Base-by-base conservation (phyloP, 2,113 vertebrate species). In the Chlorodrepanis virens region DNA sequence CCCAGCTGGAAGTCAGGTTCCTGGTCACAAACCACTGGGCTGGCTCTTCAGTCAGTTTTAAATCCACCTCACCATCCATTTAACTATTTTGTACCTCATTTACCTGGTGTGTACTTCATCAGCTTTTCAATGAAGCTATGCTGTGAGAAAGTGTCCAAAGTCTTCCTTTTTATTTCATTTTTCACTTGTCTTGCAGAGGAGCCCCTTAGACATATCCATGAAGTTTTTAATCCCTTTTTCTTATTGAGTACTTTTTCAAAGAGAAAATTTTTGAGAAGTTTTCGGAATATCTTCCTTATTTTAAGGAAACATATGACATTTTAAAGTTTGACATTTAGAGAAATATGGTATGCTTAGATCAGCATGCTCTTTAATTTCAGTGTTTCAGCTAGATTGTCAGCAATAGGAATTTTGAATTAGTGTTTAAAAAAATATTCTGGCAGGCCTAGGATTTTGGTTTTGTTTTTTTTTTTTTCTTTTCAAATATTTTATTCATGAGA, bases 251-350 rank as follows among this genome's bases (percentile, higher is more conserved):
- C 25, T 83, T 86, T 92, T 86, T 77, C 45, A 59, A 89, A 83
- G 24, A 52, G 19, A 70, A 61, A 53, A 53, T 25, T 77, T 83
- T 60, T 60, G 50, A 83, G 28, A 54, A 68, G 19, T 61, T 86
- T 74, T 4, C 13, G 57, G 71, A 74, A 67, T 70, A 74, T 93
- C 7, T 42, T 86, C 67, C 27, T 76, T 90, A 71, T 92, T 93
- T 82, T 82, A 88, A 68, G 47, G 57, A 79, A 93, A 68, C 35
- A 56, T 70, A 82, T 45, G 64, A 78, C 80, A 90, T 96, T 94
- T 80, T 69, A 61, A 71, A 94, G 37, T 53, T 86, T 92, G 79
- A 89, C 77, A 94, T 76, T 92, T 92, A 83, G 52, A 90, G 25
- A 94, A 95, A 92, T 83, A 77, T 33, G 28, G 20, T 83, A 42